Conservation (phyloP, 2,797 vertebrate species). For the Luscinia luscinia region DNA sequence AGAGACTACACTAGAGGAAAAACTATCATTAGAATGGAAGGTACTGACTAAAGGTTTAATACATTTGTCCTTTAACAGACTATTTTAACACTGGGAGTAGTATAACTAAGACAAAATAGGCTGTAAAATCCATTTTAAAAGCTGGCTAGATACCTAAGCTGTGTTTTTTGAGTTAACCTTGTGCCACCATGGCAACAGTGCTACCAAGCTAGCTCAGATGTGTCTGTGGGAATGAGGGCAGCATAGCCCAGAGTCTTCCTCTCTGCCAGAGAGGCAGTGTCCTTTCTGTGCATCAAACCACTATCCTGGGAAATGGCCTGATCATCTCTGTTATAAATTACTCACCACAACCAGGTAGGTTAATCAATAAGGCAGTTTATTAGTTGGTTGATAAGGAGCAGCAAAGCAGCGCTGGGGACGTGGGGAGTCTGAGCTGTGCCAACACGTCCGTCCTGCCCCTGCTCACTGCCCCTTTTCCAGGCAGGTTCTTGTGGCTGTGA, state of each 20-base stretch:
- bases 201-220: background rate
- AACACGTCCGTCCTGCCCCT: too few relatives aligned
- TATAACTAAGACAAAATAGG: background rate
- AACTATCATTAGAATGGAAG: background rate
- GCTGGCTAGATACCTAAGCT: background rate
- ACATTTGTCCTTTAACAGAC: background rate
- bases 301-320: background rate
- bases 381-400: too few relatives aligned
- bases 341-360: too few relatives aligned
- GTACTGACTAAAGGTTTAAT: background rate
- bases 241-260: background rate
- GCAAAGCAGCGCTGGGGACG: too few relatives aligned
- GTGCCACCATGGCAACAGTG: background rate
- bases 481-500: too few relatives aligned
- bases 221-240: background rate
- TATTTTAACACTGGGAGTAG: background rate
- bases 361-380: too few relatives aligned
- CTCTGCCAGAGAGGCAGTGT: background rate
- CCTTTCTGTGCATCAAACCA: background rate
- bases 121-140: constrained; percentile 23
- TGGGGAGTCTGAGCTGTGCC: too few relatives aligned
- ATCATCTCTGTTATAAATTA: too few relatives aligned
- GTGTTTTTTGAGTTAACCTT: background rate
- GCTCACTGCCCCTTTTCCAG: too few relatives aligned
- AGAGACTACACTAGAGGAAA: background rate